Evolutionary conservation across 2,797 vertebrate species (phyloP).

Genomic region (Bradypodion ventrale): DNA sequence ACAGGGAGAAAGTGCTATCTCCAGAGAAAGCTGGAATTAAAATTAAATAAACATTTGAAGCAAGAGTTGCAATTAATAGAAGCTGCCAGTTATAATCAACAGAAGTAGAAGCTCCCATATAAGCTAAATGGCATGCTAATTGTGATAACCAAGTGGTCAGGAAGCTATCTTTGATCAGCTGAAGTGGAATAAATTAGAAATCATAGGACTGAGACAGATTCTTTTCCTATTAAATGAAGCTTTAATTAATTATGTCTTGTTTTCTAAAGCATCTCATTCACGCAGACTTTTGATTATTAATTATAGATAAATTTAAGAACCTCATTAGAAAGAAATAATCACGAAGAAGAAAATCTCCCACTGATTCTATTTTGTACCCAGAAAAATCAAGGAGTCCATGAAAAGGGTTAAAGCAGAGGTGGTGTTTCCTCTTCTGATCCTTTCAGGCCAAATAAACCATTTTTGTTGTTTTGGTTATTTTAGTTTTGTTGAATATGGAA

Average conservation of each 20-base stretch:
- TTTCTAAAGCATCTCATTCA: background rate
- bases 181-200: background rate
- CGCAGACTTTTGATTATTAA: background rate
- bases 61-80: background rate
- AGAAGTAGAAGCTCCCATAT: background rate
- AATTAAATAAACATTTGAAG: background rate
- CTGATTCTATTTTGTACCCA: background rate
- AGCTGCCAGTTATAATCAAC: too few species aligned
- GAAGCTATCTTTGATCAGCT: background rate
- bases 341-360: background rate
- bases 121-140: background rate
- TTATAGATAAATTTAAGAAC: background rate
- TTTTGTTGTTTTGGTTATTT: conserved; percentile 7
- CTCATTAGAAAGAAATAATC: background rate
- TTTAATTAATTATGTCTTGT: too few species aligned
- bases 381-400: background rate
- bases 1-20: background rate
- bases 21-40: background rate
- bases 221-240: background rate
- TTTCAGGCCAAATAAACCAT: conserved; percentile 35
- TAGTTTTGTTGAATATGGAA: background rate
- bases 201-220: background rate
- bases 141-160: too few species aligned
- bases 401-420: background rate
- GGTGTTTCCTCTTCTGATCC: conserved; percentile 33